phyloP scores from a whole-genome alignment of 2,113 vertebrate species.

The Oryzias melastigma region DNA sequence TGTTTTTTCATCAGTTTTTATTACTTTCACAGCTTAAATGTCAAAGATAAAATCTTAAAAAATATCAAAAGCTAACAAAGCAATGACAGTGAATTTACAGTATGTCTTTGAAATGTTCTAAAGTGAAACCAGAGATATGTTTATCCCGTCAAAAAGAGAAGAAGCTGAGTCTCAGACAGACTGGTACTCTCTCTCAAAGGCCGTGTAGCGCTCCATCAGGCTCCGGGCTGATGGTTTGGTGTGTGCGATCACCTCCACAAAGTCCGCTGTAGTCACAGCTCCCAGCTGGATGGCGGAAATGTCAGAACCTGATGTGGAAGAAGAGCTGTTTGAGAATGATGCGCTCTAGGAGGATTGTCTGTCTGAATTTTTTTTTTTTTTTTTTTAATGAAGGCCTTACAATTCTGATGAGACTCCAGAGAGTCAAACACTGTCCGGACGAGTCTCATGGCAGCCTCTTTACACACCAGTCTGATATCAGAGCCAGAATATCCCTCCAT shows the following conservation, averaged over 20 bases:
- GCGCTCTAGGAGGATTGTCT: not conserved
- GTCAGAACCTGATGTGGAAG: slow-evolving; percentile 56
- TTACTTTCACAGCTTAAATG: too few species aligned
- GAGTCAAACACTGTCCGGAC: slow-evolving; percentile 89
- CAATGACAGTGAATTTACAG: not conserved
- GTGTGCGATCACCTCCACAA: slow-evolving; percentile 86
- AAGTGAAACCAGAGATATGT: not conserved
- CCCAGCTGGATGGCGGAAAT: slow-evolving; percentile 80
- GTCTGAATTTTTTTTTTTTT: not conserved
- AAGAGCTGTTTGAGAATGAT: slow-evolving; percentile 1
- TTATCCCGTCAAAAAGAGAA: not conserved
- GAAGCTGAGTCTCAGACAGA: slow-evolving; percentile 77
- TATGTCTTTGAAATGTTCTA: too few species aligned
- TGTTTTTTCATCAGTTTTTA: too few species aligned
- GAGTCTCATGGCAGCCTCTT: slow-evolving; percentile 94
- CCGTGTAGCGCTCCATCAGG: slow-evolving; percentile 83
- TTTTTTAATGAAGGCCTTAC: slow-evolving; percentile 77
- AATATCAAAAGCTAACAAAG: too few species aligned
- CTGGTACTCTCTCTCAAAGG: slow-evolving; percentile 90
- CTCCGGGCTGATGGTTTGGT: slow-evolving; percentile 89
- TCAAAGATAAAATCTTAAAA: too few species aligned
- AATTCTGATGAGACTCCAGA: slow-evolving; percentile 84
- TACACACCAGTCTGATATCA: slow-evolving; percentile 91
- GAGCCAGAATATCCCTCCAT: slow-evolving; percentile 93
- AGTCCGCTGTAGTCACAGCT: slow-evolving; percentile 85